Evolutionary conservation across 2,113 vertebrate genomes (phyloP), one percentile per base, ranked within the genome.

Genomic region (Echinops telfairi): DNA sequence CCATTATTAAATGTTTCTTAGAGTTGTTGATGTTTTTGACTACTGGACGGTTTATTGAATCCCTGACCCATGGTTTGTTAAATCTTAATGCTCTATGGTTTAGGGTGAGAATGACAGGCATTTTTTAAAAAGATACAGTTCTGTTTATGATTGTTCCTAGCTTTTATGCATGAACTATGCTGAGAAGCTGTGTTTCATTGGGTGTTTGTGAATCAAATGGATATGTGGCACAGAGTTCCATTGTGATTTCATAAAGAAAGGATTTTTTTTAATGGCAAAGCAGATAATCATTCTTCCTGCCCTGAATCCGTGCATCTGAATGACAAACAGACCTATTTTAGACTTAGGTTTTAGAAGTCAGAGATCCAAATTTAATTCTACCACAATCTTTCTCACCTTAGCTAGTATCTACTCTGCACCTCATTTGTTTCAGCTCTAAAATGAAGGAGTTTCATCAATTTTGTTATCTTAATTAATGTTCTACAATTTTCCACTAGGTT

Each of bases 1-100:
- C 47, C 29, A 12, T 92, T 95, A 92, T 90, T 90, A 85, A 85
- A 83, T 94, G 14, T 94, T 91, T 92, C 11, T 93, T 87, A 40
- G 73, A 86, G 79, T n/a, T 40, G 38, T n/a, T 81, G 57, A 64
- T 89, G 57, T 94, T 96, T 82, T 36, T 81, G 62, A 64, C 22
- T 80, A 27, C 14, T 76, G 7, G 7, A 40, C 64, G 47, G 31
- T 79, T 79, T 85, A 64, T 38, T 91, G 80, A 92, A 27, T 79
- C 60, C 86, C 29, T 43, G 58, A 83, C 73, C 22, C 60, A 43
- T 77, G 60, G 90, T 36, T 93, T 92, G 83, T 86, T 91, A 91
- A 92, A 83, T 86, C 75, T 70, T 58, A 70, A 31, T 89, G 57
- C 14, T 96, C n/a, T 64, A 31, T 4, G 36, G 6, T 75, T 7